Conservation (phyloP, 2,888 invertebrate species). For the Drosophila buzzatii region DNA sequence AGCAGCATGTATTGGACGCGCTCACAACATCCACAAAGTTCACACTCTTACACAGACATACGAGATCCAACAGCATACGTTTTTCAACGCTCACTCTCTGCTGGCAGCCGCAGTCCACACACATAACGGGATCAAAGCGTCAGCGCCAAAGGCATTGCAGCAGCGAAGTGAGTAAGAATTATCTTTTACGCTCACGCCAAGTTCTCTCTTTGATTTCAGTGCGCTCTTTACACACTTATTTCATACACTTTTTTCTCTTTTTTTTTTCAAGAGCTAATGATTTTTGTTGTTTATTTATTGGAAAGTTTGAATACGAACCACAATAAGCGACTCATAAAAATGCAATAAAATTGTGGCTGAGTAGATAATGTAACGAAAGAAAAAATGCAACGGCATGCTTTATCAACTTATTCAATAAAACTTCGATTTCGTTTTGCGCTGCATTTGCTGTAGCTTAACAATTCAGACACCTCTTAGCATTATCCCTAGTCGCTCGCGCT, state of each 20-base stretch:
- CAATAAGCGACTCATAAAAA: constrained; percentile 12
- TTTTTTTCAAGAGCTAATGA: background rate
- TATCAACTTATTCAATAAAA: constrained; percentile 71
- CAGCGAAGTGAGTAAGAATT: background rate
- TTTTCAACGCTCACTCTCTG: background rate
- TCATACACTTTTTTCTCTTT: background rate
- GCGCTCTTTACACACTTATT: background rate
- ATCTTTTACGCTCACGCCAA: background rate
- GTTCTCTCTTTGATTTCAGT: background rate
- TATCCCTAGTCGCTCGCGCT: constrained; percentile 33
- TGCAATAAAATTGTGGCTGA: constrained; percentile 22
- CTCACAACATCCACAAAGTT: background rate
- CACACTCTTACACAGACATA: background rate
- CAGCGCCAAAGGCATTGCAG: background rate
- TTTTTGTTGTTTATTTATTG: constrained; percentile 24
- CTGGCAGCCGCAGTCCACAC: background rate
- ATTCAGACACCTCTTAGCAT: constrained; percentile 60
- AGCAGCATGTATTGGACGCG: background rate
- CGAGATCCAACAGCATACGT: background rate
- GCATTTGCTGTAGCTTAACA: constrained; percentile 45
- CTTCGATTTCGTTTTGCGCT: constrained; percentile 54
- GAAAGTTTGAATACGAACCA: constrained; percentile 5
- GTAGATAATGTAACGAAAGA: constrained; percentile 14
- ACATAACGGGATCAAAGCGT: constrained; percentile 4
- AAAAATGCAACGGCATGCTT: constrained; percentile 16